A percentile compares a stretch with the other conserved stretches of the same genome.
Conservation (phyloP, 2,797 vertebrate genomes). For the Cuculus canorus region DNA sequence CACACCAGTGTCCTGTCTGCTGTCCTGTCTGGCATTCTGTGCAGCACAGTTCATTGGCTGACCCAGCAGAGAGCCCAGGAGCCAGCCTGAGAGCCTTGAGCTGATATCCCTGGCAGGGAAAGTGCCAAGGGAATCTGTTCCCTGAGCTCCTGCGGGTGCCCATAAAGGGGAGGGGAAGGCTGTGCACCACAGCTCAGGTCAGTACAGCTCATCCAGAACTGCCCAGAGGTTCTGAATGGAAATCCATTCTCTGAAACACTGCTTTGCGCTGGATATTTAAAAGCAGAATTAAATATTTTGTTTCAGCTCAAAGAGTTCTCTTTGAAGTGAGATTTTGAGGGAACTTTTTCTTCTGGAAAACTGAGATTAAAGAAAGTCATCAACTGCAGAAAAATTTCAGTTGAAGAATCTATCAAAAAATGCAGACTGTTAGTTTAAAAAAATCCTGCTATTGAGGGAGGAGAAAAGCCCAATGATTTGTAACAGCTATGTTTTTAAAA, state of each 20-base stretch:
- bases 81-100: neutral
- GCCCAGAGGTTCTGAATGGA: neutral
- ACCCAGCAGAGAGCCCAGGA: neutral
- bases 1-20: rapidly evolving
- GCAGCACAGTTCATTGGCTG: neutral
- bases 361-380: constrained; percentile 30
- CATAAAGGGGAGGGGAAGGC: neutral
- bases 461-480: neutral
- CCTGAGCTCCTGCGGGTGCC: neutral
- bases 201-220: neutral
- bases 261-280: constrained; percentile 17
- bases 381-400: neutral
- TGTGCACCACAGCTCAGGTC: neutral
- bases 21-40: neutral
- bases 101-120: neutral
- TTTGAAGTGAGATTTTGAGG: constrained; percentile 22
- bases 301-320: neutral
- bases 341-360: constrained; percentile 4
- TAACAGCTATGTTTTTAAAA: neutral
- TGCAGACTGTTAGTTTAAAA: neutral
- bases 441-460: neutral
- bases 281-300: neutral
- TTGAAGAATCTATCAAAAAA: neutral
- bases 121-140: neutral
- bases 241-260: neutral